Base-by-base conservation (phyloP, 2,888 invertebrate genomes). In the Drepana falcataria region DNA sequence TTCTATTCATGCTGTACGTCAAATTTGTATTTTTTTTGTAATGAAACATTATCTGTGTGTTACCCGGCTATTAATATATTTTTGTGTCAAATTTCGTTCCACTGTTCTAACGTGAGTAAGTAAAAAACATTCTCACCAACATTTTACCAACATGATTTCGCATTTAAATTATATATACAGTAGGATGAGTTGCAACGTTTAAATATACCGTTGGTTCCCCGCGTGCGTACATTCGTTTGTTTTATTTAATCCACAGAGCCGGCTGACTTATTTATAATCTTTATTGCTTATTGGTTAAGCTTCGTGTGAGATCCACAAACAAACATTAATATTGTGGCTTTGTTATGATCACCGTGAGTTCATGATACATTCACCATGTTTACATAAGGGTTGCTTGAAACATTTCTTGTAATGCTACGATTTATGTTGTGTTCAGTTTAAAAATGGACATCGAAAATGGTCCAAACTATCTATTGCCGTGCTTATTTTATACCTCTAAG, bases 231-330 rank as follows among this genome's bases (percentile, higher is more conserved):
- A 52, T 60, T 48, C 53, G 55, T 58, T 65, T 58, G 63, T 71
- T 72, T 75, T 72, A 66, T 75, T 73, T 69, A 61, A 65, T 68
- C 59, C 61, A 63, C 59, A 53, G 71, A 70, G 66, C 68, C 67
- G 48, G 55, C 58, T 53, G 56, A 64, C 81, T 83, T 82, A 6
- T 79, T 74, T 70, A 68, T 75, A 70, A 68, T 55, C 71, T 82
- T 80, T 77, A 80, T 71, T 72, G 69, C 68, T 63, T 71, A 77
- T 77, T 75, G 77, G 77, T 71, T 67, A 66, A 78, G 64, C 85
- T 75, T 71, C 77, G 80, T 79, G 85, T 85, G 86, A 75, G 86
- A 80, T 81, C 82, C 55, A 48, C 55, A 63, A 64, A 60, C 60
- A 55, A 56, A 56, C 58, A 49, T 52, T 57, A 55, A 61, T 55